Conservation (phyloP, 2,113 vertebrate genomes). For the Corythornis cristatus region DNA sequence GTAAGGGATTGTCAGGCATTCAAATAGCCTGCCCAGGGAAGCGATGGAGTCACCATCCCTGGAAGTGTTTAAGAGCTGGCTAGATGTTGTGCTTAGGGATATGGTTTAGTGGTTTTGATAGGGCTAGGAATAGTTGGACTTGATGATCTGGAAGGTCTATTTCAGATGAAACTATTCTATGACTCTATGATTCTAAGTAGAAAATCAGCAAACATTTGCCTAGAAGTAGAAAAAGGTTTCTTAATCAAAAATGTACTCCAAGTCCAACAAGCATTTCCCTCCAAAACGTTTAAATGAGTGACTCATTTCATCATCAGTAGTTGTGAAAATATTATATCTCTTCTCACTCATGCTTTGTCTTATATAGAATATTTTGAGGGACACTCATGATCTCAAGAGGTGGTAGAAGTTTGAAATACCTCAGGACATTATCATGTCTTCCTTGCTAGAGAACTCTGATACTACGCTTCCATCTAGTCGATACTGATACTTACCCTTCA, state of each 20-base stretch:
- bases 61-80: no score
- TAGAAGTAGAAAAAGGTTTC: background rate
- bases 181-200: background rate
- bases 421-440: background rate
- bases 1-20: no score
- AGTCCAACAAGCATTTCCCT: background rate
- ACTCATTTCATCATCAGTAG: background rate
- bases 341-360: background rate
- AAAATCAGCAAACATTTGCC: background rate
- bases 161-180: no score
- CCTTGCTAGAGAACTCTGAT: background rate
- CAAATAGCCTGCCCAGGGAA: no score
- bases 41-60: no score
- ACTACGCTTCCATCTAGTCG: background rate
- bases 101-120: no score
- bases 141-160: no score
- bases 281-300: background rate
- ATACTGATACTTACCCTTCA: background rate
- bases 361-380: background rate
- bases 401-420: background rate
- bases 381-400: background rate
- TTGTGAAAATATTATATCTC: background rate
- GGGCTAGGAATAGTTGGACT: no score
- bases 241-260: background rate
- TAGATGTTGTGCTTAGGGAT: no score